A percentile compares a stretch with the other conserved stretches of the same genome.
phyloP scores from a whole-genome alignment of 2,888 invertebrate genomes.

The Hipparchia sbordonii region DNA sequence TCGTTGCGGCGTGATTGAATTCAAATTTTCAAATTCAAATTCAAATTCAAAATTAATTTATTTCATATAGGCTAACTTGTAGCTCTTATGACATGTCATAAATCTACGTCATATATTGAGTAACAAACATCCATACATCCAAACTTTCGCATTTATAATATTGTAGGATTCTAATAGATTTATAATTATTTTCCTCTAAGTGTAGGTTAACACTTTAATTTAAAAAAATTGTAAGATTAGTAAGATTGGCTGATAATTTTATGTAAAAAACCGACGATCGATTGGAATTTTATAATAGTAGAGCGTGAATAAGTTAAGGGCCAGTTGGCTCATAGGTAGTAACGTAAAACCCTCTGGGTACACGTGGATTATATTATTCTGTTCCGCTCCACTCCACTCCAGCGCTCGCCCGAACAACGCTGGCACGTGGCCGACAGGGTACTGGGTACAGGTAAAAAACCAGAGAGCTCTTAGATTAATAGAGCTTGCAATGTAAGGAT shows the following conservation, averaged over 20 bases:
- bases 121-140: too few species aligned
- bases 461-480: not conserved
- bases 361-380: not conserved
- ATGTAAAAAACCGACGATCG: too few species aligned
- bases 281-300: not conserved
- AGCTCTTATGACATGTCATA: too few species aligned
- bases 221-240: not conserved
- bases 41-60: too few species aligned
- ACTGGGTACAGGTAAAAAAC: not conserved
- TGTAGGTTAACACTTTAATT: not conserved
- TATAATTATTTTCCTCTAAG: too few species aligned
- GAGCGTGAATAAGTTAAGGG: not conserved
- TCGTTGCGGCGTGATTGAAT: too few species aligned
- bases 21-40: too few species aligned
- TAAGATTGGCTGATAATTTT: too few species aligned
- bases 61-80: too few species aligned
- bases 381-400: constrained; percentile 1
- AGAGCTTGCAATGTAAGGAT: not conserved
- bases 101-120: too few species aligned
- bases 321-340: not conserved
- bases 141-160: too few species aligned
- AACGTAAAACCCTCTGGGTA: not conserved
- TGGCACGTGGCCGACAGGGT: not conserved
- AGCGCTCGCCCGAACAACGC: not conserved
- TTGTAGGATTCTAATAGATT: too few species aligned